Evolutionary conservation across 2,797 vertebrate species (phyloP).

Genomic region (Poeciliopsis gracilis): DNA sequence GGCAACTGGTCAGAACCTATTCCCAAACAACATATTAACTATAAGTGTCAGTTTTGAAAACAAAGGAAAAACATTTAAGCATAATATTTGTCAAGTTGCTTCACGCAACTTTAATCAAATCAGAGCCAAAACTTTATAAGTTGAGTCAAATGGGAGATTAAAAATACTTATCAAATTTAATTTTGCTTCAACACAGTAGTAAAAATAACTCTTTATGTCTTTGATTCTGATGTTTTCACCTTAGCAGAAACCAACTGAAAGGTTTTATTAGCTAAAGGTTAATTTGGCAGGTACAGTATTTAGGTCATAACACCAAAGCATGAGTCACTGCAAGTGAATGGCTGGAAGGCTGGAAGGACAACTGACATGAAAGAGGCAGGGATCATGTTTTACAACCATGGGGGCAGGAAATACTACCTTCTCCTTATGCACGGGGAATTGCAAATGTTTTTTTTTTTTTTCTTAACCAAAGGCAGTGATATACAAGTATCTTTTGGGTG

Average conservation of each 20-base stretch:
- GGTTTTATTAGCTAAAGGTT: not conserved
- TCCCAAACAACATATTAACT: not conserved
- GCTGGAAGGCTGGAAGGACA: not conserved
- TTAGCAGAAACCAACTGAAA: not conserved
- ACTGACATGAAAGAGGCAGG: not conserved
- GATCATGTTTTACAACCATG: slow-evolving; percentile 2
- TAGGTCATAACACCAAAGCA: not conserved
- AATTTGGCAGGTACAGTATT: not conserved
- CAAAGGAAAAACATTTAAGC: not conserved
- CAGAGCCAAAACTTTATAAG: not conserved
- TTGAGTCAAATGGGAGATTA: slow-evolving; percentile 1
- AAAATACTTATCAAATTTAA: not conserved
- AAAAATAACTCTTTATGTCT: not conserved
- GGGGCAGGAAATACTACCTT: slow-evolving; percentile 3
- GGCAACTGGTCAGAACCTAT: not conserved
- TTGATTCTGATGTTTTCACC: not conserved
- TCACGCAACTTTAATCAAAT: not conserved
- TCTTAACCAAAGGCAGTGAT: no score
- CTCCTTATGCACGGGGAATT: not conserved
- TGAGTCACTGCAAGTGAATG: not conserved
- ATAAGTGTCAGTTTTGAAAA: not conserved
- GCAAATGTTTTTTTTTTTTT: no score
- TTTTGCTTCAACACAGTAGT: not conserved
- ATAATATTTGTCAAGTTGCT: not conserved
- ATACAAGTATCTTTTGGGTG: not conserved